Percentiles rank a stretch among this genome's conserved stretches.
These are phyloP conservation scores for Brienomyrus longianalis DNA, from an alignment of 2,113 vertebrate genomes.

Conservation along the genomic window DNA sequence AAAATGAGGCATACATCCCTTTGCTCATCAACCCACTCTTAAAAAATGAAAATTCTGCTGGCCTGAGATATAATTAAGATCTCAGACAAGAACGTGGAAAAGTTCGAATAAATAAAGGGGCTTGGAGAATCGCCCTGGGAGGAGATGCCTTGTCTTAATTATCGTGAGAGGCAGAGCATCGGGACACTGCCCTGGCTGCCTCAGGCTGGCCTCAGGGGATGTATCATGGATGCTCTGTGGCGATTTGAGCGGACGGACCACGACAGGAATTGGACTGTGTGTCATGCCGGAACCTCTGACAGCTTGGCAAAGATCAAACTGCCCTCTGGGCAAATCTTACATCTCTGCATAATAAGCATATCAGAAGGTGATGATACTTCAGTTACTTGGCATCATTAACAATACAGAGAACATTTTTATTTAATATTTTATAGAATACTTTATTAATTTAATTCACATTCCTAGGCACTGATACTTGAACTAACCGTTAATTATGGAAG, in stretches of 20 bases:
- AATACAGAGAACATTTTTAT: background rate
- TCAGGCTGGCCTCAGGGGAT: background rate
- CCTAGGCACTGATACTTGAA: background rate
- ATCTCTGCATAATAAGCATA: background rate
- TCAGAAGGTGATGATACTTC: background rate
- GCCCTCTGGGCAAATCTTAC: conserved; percentile 2
- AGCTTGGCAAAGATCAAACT: conserved; percentile 6
- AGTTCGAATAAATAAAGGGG: conserved; percentile 2
- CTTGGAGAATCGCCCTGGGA: background rate
- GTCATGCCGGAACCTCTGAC: background rate
- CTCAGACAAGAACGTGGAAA: conserved; percentile 7
- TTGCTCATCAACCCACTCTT: conserved; percentile 4
- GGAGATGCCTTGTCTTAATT: conserved; percentile 8
- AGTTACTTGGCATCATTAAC: background rate
- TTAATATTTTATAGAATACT: background rate
- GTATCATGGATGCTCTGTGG: background rate
- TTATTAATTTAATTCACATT: background rate
- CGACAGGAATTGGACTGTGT: background rate
- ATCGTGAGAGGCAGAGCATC: background rate
- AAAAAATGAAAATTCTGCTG: conserved; percentile 8
- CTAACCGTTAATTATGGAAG: background rate
- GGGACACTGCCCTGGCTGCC: background rate
- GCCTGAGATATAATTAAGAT: background rate
- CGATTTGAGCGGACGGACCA: background rate
- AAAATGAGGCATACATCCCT: background rate